Evolutionary conservation across 2,113 vertebrate species (phyloP).

Genomic region (Delphinus delphis): DNA sequence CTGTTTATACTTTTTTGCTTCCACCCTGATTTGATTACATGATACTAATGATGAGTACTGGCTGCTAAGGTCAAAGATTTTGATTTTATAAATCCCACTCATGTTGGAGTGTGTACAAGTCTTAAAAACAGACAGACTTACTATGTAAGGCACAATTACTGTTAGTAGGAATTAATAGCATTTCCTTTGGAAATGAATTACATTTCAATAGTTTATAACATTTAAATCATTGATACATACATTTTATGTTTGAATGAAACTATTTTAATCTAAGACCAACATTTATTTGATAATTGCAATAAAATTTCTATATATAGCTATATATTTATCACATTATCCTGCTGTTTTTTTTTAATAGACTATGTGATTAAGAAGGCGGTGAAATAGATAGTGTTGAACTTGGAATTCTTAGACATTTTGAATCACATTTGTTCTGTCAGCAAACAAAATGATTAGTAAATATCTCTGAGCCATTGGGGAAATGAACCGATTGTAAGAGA

Average conservation of each 20-base stretch:
- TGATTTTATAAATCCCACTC: not conserved
- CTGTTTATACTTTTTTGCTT: not conserved
- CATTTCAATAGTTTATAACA: not conserved
- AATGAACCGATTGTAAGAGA: not conserved
- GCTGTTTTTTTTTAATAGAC: not conserved
- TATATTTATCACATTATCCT: not conserved
- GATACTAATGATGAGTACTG: not conserved
- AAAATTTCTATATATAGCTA: not conserved
- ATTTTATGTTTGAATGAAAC: not conserved
- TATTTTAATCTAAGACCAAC: not conserved
- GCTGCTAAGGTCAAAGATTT: not conserved
- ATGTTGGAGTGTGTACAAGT: not conserved
- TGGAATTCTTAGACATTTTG: not conserved
- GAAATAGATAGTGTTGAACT: not conserved
- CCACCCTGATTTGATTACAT: not conserved
- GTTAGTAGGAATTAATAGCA: not conserved
- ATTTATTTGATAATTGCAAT: not conserved
- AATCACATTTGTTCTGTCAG: not conserved
- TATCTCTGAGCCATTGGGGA: not conserved
- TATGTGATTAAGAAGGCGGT: not conserved
- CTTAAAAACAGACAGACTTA: not conserved
- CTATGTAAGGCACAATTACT: not conserved
- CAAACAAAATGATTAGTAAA: not conserved
- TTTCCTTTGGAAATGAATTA: conserved; percentile 16
- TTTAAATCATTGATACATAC: not conserved